Evolutionary conservation across 2,113 vertebrate species (phyloP).

Genomic region (Microcebus griseorufus): DNA sequence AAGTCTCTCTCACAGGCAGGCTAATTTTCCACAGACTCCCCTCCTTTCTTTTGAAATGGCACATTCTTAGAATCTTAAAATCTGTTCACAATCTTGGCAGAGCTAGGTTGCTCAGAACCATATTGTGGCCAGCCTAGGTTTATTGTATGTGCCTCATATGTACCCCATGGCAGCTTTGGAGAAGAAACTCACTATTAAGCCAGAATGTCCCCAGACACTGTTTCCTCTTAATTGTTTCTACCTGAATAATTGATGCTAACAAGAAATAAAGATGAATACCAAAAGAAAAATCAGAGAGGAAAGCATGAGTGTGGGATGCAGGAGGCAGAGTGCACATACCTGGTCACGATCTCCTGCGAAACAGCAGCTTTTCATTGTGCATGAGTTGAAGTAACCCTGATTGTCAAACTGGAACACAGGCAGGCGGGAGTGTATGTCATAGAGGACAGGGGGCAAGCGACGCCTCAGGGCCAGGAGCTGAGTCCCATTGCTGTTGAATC

Average conservation of each 20-base stretch:
- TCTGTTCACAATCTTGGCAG: constrained; percentile 9
- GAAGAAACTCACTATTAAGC: not conserved
- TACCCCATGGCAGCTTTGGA: not conserved
- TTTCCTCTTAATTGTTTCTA: constrained; percentile 17
- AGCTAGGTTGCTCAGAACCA: not conserved
- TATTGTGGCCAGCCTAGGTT: not conserved
- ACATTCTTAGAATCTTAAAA: constrained; percentile 25
- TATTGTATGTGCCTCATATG: not conserved
- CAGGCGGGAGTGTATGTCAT: constrained; percentile 97
- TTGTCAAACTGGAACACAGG: constrained; percentile 99
- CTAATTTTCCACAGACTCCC: constrained; percentile 10
- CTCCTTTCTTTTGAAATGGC: constrained; percentile 5
- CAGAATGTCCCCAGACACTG: not conserved
- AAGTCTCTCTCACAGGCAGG: not conserved
- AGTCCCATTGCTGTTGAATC: constrained; percentile 97
- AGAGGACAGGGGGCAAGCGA: constrained; percentile 96
- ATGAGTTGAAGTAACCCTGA: constrained; percentile 99
- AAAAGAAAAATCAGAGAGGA: not conserved
- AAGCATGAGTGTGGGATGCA: not conserved
- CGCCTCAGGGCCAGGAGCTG: constrained; percentile 96
- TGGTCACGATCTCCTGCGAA: constrained; percentile 98
- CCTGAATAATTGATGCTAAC: not conserved
- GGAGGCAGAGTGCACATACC: constrained; percentile 81
- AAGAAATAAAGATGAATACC: not conserved
- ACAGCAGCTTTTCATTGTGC: constrained; percentile 99